Conservation (phyloP, 2,113 vertebrate genomes). For the Desmodus rotundus region DNA sequence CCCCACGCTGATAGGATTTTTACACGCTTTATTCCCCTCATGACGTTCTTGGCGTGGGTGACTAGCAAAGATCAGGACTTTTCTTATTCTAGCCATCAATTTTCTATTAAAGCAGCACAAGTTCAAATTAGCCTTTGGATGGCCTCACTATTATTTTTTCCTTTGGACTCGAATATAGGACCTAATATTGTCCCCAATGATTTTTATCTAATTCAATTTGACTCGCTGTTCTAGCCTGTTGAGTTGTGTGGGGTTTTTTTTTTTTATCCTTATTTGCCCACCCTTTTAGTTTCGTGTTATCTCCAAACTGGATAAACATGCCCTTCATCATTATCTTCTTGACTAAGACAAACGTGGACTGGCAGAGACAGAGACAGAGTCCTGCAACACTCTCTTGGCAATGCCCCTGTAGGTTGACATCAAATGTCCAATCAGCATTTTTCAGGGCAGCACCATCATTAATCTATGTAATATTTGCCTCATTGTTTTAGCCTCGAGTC, state of each 20-base stretch:
- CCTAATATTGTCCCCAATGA: background rate
- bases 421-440: background rate
- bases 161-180: background rate
- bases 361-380: background rate
- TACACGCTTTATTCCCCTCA: background rate
- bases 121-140: constrained; percentile 8
- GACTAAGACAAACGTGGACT: background rate
- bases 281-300: background rate
- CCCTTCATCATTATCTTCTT: constrained; percentile 6
- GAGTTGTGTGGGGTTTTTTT: background rate
- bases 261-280: background rate
- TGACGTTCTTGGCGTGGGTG: background rate
- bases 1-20: background rate
- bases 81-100: background rate
- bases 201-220: constrained; percentile 27
- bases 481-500: background rate
- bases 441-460: background rate
- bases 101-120: background rate
- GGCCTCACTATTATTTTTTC: background rate
- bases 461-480: constrained; percentile 13
- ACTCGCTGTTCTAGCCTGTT: background rate
- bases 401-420: background rate
- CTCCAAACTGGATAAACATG: background rate
- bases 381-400: background rate
- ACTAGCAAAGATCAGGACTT: background rate